Percentiles rank a stretch among this genome's conserved stretches.
phyloP scores from a whole-genome alignment of 2,888 invertebrate genomes.

The Spisula solida region DNA sequence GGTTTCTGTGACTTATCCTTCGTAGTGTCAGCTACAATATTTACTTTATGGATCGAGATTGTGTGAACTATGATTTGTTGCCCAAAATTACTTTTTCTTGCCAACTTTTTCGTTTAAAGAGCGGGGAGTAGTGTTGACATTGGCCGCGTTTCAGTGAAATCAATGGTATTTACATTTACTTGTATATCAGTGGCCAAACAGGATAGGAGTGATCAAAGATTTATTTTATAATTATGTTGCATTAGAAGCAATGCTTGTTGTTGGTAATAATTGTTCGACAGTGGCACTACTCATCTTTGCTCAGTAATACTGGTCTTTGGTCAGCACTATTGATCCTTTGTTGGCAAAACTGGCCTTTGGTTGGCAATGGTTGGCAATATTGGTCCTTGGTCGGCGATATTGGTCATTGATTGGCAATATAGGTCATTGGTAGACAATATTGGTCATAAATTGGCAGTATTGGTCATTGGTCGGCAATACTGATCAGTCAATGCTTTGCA shows the following conservation, averaged over 20 bases:
- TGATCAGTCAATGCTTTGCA: no score
- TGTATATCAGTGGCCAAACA: constrained; percentile 33
- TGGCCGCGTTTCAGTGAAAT: constrained; percentile 59
- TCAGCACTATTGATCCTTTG: no score
- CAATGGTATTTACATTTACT: constrained; percentile 46
- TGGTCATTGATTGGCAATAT: no score
- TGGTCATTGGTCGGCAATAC: background rate
- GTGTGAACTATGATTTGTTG: constrained; percentile 67
- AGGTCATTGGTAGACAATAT: no score
- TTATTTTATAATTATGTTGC: background rate
- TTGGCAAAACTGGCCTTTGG: no score
- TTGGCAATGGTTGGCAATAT: no score
- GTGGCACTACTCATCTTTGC: background rate
- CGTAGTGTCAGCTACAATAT: constrained; percentile 49
- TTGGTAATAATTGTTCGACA: background rate
- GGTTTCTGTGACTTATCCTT: constrained; percentile 59
- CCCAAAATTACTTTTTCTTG: constrained; percentile 58
- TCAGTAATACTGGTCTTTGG: background rate
- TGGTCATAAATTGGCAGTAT: no score
- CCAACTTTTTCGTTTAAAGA: constrained; percentile 50
- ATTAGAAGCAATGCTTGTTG: background rate
- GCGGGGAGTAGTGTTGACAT: constrained; percentile 53
- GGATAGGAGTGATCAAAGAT: constrained; percentile 2
- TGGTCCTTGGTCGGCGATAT: no score
- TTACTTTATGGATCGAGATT: constrained; percentile 55